Conservation (phyloP, 2,113 vertebrate species). For the Cyphomyrus plagiostoma region DNA sequence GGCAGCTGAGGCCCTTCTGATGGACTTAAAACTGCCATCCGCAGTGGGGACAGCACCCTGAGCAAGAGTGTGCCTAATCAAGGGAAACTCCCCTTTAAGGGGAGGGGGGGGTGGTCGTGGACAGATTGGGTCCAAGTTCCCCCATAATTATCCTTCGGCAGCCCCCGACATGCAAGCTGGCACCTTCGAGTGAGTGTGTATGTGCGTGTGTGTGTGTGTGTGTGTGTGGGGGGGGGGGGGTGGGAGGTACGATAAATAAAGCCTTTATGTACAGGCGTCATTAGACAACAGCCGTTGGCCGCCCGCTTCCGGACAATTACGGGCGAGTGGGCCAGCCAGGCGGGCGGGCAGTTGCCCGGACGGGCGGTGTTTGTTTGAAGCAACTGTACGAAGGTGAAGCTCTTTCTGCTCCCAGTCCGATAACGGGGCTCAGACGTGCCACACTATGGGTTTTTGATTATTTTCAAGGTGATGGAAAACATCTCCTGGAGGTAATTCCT, state of each 20-base stretch:
- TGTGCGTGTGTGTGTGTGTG: background rate
- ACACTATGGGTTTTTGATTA: conserved; percentile 21
- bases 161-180: conserved; percentile 40
- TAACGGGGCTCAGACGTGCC: conserved; percentile 16
- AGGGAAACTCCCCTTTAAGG: conserved; percentile 63
- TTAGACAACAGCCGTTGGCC: conserved; percentile 6
- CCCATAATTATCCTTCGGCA: conserved; percentile 41
- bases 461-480: conserved; percentile 25
- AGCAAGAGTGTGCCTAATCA: conserved; percentile 60
- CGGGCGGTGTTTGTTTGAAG: background rate
- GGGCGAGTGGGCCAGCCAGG: background rate
- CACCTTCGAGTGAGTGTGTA: conserved; percentile 18
- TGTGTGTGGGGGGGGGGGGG: background rate
- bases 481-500: conserved; percentile 22
- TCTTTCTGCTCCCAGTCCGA: conserved; percentile 13
- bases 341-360: background rate
- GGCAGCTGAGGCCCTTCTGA: conserved; percentile 90
- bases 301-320: background rate
- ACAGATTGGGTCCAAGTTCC: conserved; percentile 34
- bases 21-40: conserved; percentile 81
- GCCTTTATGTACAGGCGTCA: background rate
- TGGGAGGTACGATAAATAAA: conserved; percentile 19
- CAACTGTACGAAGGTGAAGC: conserved; percentile 3
- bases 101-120: conserved; percentile 26
- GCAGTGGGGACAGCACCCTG: conserved; percentile 72